Evolutionary conservation across 2,113 vertebrate species (phyloP), one percentile per base, ranked within the genome.

Genomic region (Xiphorhynchus elegans): DNA sequence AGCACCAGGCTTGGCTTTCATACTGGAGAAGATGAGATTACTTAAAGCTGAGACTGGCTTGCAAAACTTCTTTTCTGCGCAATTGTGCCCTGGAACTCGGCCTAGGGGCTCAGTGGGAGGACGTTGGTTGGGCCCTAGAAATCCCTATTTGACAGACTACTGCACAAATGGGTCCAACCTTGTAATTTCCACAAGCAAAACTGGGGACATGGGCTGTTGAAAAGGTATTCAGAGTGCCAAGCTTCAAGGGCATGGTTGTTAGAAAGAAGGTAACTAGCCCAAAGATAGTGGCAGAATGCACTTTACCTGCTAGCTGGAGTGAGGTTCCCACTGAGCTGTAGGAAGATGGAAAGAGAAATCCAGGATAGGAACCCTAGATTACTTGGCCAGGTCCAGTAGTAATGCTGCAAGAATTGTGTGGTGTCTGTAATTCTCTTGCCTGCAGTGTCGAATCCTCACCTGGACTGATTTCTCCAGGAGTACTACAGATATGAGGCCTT

Each of bases 401-500:
- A 77, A 24, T 0, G 1, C 42, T 84, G 60, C n/a, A 78, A 56
- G 59, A 31, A 28, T 68, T 67, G 11, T 26, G 4, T 68, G 40
- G 9, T 72, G 15, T 76, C 39, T 66, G 7, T 13, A 49, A 0
- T 74, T 26, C 39, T 20, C 11, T 66, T 92, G 21, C 15, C n/a
- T 69, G 63, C 28, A 33, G 26, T 2, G 2, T 6, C 47, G 46
- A 62, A 70, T 88, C 50, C 33, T 89, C 15, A 67, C 15, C 15
- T 60, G 53, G 31, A 33, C 7, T 5, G 10, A 46, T 62, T 73
- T 87, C 35, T 87, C 18, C 47, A 37, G 37, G 52, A 56, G 17
- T 59, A 0, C 42, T 74, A 13, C 23, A 40, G 55, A 58, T 53
- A 9, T 0, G 1, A 50, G 40, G 24, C 62, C 53, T 60, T 5